These are phyloP conservation scores for Gavialis gangeticus DNA, from an alignment of 2,113 vertebrate genomes.

Conservation along the genomic window DNA sequence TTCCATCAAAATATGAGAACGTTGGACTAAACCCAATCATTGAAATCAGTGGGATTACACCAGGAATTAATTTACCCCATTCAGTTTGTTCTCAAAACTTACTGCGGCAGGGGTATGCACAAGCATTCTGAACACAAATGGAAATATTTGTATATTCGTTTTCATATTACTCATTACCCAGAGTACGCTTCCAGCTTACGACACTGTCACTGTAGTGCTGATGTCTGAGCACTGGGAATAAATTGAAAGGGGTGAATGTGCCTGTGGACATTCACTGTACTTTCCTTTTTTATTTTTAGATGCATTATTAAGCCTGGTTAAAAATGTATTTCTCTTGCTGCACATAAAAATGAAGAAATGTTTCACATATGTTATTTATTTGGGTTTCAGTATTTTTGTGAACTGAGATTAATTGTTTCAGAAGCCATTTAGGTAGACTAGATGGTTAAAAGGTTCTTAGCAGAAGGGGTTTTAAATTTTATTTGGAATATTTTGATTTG, in stretches of 20 bases:
- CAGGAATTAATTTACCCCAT: not conserved
- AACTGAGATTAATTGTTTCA: not conserved
- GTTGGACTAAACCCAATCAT: not conserved
- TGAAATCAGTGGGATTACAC: not conserved
- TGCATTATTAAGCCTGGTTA: not conserved
- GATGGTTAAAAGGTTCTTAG: not conserved
- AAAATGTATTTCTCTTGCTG: not conserved
- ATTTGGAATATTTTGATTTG: not conserved
- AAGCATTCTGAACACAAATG: not conserved
- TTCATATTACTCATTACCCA: not conserved
- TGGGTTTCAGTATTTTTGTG: not conserved
- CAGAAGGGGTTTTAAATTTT: not conserved
- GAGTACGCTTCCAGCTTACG: not conserved
- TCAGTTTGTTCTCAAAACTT: not conserved
- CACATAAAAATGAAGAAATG: not conserved
- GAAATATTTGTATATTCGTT: not conserved
- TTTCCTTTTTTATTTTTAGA: not conserved
- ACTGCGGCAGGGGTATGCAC: not conserved
- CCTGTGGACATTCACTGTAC: not conserved
- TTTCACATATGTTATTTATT: not conserved
- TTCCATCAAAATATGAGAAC: not conserved
- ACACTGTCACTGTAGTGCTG: not conserved
- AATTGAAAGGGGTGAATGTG: not conserved
- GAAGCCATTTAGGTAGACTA: not conserved
- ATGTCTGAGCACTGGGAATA: not conserved